Conservation (phyloP, 2,888 invertebrate genomes). For the Tenodera sinensis region DNA sequence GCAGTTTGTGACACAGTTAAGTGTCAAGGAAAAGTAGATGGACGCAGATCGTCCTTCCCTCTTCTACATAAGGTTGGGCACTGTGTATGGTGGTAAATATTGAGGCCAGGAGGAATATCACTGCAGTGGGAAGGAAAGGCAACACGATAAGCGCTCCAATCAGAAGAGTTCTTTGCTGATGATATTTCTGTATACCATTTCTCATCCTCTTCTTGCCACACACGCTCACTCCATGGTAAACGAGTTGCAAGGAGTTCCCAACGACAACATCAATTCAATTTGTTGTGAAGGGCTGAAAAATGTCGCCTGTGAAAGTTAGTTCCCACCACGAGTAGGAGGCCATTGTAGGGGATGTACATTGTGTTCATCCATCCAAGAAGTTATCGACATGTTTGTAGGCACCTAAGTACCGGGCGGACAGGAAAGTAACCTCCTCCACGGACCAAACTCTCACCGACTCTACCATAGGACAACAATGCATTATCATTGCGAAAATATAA, state of each 20-base stretch:
- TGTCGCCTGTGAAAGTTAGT: not conserved
- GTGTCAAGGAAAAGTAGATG: no score
- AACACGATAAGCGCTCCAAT: not conserved
- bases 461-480: no score
- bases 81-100: no score
- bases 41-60: no score
- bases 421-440: not conserved
- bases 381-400: not conserved
- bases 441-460: no score
- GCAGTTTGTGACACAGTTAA: no score
- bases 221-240: not conserved
- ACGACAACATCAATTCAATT: constrained; percentile 1
- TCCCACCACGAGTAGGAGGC: not conserved
- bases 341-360: not conserved
- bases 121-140: not conserved
- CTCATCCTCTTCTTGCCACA: not conserved
- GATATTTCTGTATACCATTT: not conserved
- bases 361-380: not conserved
- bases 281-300: constrained; percentile 12
- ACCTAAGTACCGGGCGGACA: not conserved
- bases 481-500: no score
- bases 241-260: not conserved
- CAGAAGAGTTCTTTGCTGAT: not conserved
- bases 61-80: no score
- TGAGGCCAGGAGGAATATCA: no score